Evolutionary conservation across 2,113 vertebrate genomes (phyloP).

Genomic region (Hemiprocne comata): DNA sequence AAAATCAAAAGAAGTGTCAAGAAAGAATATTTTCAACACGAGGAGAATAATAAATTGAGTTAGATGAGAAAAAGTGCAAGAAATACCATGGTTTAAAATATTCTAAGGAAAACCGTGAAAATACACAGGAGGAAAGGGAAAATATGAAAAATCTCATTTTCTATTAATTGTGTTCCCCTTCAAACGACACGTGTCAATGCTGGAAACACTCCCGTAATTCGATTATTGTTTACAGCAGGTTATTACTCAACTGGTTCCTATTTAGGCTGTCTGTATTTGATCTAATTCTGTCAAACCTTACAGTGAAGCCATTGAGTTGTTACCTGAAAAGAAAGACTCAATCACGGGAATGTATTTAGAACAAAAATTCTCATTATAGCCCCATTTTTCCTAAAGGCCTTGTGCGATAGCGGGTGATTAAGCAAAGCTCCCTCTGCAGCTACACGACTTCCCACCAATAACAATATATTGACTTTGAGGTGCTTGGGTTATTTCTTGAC

Average conservation of each 20-base stretch:
- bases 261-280: not conserved
- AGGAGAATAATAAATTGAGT: not conserved
- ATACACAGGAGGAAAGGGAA: not conserved
- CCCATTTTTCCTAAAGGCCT: conserved; percentile 50
- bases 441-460: conserved; percentile 22
- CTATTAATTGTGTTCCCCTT: not conserved
- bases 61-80: not conserved
- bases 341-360: conserved; percentile 12
- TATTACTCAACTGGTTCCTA: conserved; percentile 1
- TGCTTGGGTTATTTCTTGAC: conserved; percentile 19
- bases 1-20: not conserved
- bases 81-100: not conserved
- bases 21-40: not conserved
- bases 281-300: not conserved
- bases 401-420: conserved; percentile 6
- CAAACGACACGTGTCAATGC: not conserved
- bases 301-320: not conserved
- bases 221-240: conserved; percentile 34
- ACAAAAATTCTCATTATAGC: conserved; percentile 54
- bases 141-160: not conserved
- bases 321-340: conserved; percentile 46
- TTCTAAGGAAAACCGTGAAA: not conserved
- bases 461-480: conserved; percentile 29
- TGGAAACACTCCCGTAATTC: not conserved
- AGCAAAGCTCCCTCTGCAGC: conserved; percentile 21